Evolutionary conservation across 2,797 vertebrate species (phyloP), one percentile per base, ranked within the genome.

Genomic region (Myotis findleyi): DNA sequence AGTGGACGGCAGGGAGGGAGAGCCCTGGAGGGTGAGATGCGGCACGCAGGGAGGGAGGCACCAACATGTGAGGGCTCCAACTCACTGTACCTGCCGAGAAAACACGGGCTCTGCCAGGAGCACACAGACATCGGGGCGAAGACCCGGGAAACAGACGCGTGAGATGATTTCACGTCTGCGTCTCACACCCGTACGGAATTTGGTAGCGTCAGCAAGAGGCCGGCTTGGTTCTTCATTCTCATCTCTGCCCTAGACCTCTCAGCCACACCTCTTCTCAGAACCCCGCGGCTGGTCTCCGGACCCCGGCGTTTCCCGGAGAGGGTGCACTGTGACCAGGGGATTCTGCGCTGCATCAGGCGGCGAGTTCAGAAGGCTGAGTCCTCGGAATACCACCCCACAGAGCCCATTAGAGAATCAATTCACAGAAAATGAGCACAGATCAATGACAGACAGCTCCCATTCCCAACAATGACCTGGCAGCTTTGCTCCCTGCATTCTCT

Each of bases 211-310:
- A 13, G 5, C 41, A 27, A 0, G 41, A 91, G 20, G 66, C 51
- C 18, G 10, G 1, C 30, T 44, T 23, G 13, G 87, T 5, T 69
- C 82, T 20, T 87, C 33, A 47, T 49, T 53, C 55, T 12, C 23
- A 2, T 59, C 41, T 91, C 25, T 85, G 53, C 27, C n/a, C 33
- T 20, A 5, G 11, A 59, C 75, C 83, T 93, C 44, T 20, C 13
- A 25, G 36, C 36, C 38, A 27, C 18, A 13, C 9, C 33, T 73
- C 89, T 83, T 81, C 92, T 81, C 71, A 87, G 95, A 93, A 84
- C 20, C 11, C 10, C 1, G 55, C 33, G 76, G 73, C 64, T 33
- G 9, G 77, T 1, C 33, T 72, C n/a, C 1, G 18, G 38, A 64
- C 16, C 9, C 13, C 23, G 2, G 2, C 5, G 4, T 1, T 77